These are phyloP conservation scores for Epinotia brunnichana DNA, from an alignment of 2,888 invertebrate species.

Conservation along the genomic window DNA sequence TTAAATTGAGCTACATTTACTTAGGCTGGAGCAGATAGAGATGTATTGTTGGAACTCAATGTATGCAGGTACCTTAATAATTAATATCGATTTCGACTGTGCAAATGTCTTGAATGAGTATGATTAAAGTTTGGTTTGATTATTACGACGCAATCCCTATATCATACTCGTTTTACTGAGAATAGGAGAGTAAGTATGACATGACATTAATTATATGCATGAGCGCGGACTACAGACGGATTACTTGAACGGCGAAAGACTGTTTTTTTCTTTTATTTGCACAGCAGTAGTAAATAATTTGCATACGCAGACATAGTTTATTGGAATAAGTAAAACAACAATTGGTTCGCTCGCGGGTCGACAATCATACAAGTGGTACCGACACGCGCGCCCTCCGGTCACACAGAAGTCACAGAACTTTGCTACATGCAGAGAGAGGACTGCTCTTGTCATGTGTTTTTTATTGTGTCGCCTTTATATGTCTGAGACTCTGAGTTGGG, in stretches of 20 bases:
- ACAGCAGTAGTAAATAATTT: conserved; percentile 27
- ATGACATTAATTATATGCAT: not conserved
- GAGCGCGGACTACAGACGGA: not conserved
- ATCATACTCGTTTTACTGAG: not conserved
- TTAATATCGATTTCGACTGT: too few relatives aligned
- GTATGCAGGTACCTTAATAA: too few relatives aligned
- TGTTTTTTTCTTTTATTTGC: conserved; percentile 31
- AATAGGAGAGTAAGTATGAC: not conserved
- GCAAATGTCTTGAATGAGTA: too few relatives aligned
- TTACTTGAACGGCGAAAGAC: conserved; percentile 1
- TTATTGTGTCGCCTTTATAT: not conserved
- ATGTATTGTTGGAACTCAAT: too few relatives aligned
- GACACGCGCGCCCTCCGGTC: conserved; percentile 64
- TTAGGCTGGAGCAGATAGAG: too few relatives aligned
- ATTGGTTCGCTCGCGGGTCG: conserved; percentile 38
- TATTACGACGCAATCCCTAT: too few relatives aligned
- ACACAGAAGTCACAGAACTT: conserved; percentile 25
- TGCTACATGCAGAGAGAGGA: conserved; percentile 11
- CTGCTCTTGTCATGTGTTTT: not conserved
- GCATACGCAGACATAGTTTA: conserved; percentile 39
- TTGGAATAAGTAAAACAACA: conserved; percentile 44
- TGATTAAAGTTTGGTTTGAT: too few relatives aligned
- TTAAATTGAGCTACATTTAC: too few relatives aligned
- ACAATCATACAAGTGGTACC: conserved; percentile 53
- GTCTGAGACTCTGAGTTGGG: too few relatives aligned